These are phyloP conservation scores for Microdon myrmicae DNA, from an alignment of 2,888 invertebrate genomes.

Conservation along the genomic window DNA sequence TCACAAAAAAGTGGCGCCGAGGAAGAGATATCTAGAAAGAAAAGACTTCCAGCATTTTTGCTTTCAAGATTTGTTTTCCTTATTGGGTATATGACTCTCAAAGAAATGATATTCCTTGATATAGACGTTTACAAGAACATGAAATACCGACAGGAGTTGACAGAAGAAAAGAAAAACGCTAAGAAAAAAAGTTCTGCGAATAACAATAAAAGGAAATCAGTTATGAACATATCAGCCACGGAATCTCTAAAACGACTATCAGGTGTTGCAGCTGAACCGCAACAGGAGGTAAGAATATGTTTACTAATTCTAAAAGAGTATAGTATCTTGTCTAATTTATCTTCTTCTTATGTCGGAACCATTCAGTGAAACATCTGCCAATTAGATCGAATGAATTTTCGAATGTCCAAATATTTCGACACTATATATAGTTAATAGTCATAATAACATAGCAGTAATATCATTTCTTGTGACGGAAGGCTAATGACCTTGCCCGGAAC, in stretches of 20 bases:
- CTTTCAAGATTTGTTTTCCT: slow-evolving; percentile 71
- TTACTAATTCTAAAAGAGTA: neutral
- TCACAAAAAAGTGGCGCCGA: slow-evolving; percentile 56
- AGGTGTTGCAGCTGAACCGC: slow-evolving; percentile 63
- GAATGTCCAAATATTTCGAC: no score
- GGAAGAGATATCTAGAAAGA: slow-evolving; percentile 37
- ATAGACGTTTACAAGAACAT: slow-evolving; percentile 85
- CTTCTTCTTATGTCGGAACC: no score
- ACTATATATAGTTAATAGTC: no score
- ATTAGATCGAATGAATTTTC: no score
- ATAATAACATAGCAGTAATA: no score
- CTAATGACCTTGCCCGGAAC: no score
- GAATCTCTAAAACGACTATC: slow-evolving; percentile 64
- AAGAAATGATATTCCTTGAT: slow-evolving; percentile 85
- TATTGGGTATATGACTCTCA: slow-evolving; percentile 81
- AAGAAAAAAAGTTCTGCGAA: slow-evolving; percentile 62
- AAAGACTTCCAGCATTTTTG: slow-evolving; percentile 62
- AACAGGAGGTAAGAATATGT: slow-evolving; percentile 59
- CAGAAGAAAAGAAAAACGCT: slow-evolving; percentile 59
- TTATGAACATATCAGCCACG: slow-evolving; percentile 63
- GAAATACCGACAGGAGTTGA: slow-evolving; percentile 72
- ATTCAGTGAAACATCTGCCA: no score
- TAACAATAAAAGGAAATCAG: slow-evolving; percentile 58
- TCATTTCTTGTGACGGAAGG: no score
- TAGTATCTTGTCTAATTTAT: no score